Percentiles rank a stretch among this genome's conserved stretches.
Evolutionary conservation across 2,888 invertebrate species (phyloP).

Genomic region (Latrodectus hesperus): DNA sequence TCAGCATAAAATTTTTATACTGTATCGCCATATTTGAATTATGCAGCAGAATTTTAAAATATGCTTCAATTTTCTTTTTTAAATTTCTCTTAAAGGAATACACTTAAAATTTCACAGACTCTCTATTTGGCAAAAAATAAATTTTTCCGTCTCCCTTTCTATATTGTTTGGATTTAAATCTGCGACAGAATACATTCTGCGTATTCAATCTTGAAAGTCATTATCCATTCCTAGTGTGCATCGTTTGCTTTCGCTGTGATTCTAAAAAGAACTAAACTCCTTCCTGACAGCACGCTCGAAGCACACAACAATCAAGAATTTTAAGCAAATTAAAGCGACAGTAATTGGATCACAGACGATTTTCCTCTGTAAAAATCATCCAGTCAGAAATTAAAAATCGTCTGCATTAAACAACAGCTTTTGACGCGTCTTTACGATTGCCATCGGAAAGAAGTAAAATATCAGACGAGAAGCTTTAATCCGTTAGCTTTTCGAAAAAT

Average conservation of each 20-base stretch:
- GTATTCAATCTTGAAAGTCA: no score
- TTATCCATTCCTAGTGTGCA: no score
- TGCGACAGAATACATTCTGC: no score
- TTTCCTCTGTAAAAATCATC: conserved; percentile 49
- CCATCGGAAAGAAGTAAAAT: not conserved
- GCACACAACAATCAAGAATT: not conserved
- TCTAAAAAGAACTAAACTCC: not conserved
- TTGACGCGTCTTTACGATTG: not conserved
- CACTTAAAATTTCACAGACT: no score
- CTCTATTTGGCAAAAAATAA: no score
- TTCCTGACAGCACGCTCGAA: not conserved
- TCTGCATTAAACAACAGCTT: not conserved
- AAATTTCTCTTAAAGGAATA: no score
- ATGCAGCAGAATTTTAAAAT: no score
- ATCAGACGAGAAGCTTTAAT: conserved; percentile 32
- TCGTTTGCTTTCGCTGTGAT: not conserved
- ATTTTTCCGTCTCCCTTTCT: no score
- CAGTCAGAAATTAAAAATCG: conserved; percentile 54
- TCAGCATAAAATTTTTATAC: no score
- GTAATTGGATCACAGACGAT: conserved; percentile 56
- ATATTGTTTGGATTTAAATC: no score
- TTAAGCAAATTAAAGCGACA: conserved; percentile 55
- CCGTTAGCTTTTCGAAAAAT: not conserved
- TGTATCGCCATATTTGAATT: no score
- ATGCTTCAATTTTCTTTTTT: no score